Percentiles rank a stretch among this genome's conserved stretches.
phyloP scores from a whole-genome alignment of 2,113 vertebrate genomes.

The Agelaius tricolor region DNA sequence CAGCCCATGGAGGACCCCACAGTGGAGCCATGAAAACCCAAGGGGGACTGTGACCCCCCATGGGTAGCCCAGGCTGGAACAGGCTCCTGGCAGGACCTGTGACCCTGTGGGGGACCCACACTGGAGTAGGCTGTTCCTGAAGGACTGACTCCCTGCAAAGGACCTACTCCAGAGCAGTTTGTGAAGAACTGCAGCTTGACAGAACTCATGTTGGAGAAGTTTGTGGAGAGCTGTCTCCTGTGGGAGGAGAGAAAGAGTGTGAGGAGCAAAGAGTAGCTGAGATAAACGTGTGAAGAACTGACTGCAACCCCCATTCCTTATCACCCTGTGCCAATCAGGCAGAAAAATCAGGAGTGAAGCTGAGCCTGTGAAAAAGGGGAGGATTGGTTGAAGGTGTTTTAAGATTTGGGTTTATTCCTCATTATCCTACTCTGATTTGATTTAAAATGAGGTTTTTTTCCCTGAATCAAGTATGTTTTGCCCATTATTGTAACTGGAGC shows the following conservation, averaged over 20 bases:
- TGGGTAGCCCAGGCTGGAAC: background rate
- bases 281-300: background rate
- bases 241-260: background rate
- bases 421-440: background rate
- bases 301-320: background rate
- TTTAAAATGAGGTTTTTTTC: background rate
- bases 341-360: background rate
- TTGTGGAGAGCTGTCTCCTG: background rate
- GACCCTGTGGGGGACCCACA: accelerated
- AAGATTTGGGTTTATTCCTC: background rate
- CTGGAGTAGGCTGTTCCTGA: background rate
- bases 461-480: background rate
- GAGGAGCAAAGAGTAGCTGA: background rate
- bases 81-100: background rate
- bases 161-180: background rate
- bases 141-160: background rate
- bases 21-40: accelerated
- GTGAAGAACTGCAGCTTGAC: background rate
- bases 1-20: background rate
- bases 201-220: background rate
- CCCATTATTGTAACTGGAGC: background rate
- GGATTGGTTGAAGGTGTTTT: background rate
- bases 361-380: background rate
- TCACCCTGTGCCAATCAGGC: background rate
- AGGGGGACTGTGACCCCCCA: background rate